phyloP scores from a whole-genome alignment of 2,113 vertebrate species.

The Tenebrosternarchus preto region DNA sequence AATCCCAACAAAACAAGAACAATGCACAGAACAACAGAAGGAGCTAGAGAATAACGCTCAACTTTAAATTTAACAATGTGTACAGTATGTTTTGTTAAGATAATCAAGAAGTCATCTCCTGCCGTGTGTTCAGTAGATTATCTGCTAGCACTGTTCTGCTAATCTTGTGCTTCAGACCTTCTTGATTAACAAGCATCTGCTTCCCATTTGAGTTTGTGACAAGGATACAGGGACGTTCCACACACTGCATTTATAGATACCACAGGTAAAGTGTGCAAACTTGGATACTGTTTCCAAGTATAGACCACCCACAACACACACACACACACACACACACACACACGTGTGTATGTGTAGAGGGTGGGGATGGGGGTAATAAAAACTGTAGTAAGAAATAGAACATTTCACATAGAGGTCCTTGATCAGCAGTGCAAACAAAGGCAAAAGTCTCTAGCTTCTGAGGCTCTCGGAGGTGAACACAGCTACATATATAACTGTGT shows the following conservation, averaged over 20 bases:
- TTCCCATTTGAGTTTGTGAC: conserved; percentile 50
- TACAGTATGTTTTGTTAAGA: conserved; percentile 36
- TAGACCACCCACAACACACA: conserved; percentile 12
- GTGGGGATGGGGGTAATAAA: not conserved
- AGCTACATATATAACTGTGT: too few species aligned
- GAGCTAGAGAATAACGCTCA: not conserved
- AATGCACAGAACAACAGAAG: not conserved
- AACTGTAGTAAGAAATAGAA: not conserved
- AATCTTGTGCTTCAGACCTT: conserved; percentile 38
- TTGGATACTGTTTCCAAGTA: not conserved
- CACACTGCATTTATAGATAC: not conserved
- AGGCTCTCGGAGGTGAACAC: too few species aligned
- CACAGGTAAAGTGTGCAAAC: conserved; percentile 23
- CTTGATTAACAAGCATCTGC: conserved; percentile 64
- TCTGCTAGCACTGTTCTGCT: conserved; percentile 42
- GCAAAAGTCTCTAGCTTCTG: too few species aligned
- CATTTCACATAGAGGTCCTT: too few species aligned
- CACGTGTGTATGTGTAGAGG: not conserved
- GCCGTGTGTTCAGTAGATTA: conserved; percentile 47
- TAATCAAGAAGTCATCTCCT: conserved; percentile 53
- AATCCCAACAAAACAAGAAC: not conserved
- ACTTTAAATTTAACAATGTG: conserved; percentile 8
- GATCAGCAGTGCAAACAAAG: too few species aligned
- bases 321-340: conserved; percentile 15
- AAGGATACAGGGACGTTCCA: conserved; percentile 55